Evolutionary conservation across 1,140 invertebrate genomes (phyloP).

Genomic region (Proctacanthus coquilletti): DNA sequence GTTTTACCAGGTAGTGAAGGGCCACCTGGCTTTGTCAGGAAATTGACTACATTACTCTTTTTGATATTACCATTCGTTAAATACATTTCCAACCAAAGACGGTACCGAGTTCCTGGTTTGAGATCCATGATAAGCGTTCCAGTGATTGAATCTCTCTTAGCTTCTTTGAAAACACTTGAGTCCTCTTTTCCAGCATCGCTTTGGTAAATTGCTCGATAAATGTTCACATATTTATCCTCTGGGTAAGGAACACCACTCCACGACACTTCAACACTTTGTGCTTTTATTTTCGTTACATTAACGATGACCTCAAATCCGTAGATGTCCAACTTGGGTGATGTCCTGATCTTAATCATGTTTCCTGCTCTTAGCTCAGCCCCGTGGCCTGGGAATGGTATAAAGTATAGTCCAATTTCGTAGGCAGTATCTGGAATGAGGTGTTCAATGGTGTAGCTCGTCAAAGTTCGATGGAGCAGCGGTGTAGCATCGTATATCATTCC

Average conservation of each 20-base stretch:
- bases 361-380: constrained; percentile 53
- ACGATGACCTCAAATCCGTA: constrained; percentile 68
- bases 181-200: constrained; percentile 58
- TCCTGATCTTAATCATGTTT: constrained; percentile 47
- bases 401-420: constrained; percentile 61
- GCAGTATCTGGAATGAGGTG: constrained; percentile 51
- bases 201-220: constrained; percentile 72
- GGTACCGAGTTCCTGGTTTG: constrained; percentile 67
- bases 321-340: constrained; percentile 44
- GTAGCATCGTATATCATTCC: constrained; percentile 58
- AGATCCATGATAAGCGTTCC: constrained; percentile 52
- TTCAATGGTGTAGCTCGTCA: constrained; percentile 53
- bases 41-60: constrained; percentile 74
- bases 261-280: constrained; percentile 55
- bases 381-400: constrained; percentile 59
- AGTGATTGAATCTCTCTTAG: constrained; percentile 59
- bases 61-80: constrained; percentile 77
- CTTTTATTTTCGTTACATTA: constrained; percentile 54
- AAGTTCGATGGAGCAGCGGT: constrained; percentile 51
- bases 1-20: constrained; percentile 30
- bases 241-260: constrained; percentile 75
- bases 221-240: constrained; percentile 79
- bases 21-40: constrained; percentile 63
- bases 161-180: constrained; percentile 67
- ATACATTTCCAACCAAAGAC: constrained; percentile 74